Conservation (phyloP, 2,797 vertebrate species). For the Echeneis naucrates region DNA sequence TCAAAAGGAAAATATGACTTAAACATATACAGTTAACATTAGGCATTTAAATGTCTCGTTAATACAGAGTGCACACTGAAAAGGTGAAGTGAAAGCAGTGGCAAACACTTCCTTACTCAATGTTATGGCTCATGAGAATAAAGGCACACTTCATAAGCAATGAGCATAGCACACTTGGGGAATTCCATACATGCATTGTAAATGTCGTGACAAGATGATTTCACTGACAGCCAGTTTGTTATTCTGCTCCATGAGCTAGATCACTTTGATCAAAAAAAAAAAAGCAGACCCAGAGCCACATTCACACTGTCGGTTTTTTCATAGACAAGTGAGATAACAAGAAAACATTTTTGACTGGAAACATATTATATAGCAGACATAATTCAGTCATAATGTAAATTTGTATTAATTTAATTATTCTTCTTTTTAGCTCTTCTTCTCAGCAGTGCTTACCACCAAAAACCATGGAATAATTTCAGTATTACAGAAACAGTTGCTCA, state of each 20-base stretch:
- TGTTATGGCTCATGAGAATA: slow-evolving; percentile 43
- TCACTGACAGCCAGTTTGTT: slow-evolving; percentile 48
- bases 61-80: slow-evolving; percentile 23
- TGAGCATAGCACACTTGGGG: slow-evolving; percentile 31
- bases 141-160: slow-evolving; percentile 28
- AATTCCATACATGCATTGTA: slow-evolving; percentile 26
- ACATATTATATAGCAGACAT: neutral
- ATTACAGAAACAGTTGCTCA: neutral
- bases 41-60: slow-evolving; percentile 18
- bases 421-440: neutral
- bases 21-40: neutral
- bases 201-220: slow-evolving; percentile 26
- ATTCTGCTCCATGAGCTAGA: slow-evolving; percentile 1
- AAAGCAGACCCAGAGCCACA: neutral
- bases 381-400: neutral
- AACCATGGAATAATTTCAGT: neutral
- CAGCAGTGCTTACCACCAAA: neutral
- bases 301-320: neutral
- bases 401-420: neutral
- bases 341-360: neutral
- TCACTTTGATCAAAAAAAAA: neutral
- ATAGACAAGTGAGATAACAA: neutral
- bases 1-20: neutral
- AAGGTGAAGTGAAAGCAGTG: slow-evolving; percentile 49
- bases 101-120: slow-evolving; percentile 13